Conservation (phyloP, 2,113 vertebrate genomes). For the Daphoenositta chrysoptera region DNA sequence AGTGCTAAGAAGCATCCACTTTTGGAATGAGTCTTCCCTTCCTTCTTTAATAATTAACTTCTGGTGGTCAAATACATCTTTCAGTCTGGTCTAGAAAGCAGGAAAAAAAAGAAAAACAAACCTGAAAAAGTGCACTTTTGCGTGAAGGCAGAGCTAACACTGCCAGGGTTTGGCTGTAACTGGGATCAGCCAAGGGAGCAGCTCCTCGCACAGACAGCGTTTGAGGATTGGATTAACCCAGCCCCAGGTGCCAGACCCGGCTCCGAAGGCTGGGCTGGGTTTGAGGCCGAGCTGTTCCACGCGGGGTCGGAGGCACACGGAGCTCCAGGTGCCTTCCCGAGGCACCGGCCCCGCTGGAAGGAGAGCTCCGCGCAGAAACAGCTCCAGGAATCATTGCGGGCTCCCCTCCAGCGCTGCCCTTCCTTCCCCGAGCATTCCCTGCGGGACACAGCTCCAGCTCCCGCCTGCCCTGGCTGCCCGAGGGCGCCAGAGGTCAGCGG, state of each 20-base stretch:
- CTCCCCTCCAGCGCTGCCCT: neutral
- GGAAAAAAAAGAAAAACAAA: no score
- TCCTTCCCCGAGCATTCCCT: neutral
- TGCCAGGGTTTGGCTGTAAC: neutral
- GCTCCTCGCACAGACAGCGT: accelerated
- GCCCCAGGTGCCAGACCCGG: neutral
- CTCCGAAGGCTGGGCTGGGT: no score
- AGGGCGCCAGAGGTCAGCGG: neutral
- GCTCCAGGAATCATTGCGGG: neutral
- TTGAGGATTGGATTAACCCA: neutral
- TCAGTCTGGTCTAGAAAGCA: neutral
- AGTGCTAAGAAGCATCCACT: neutral
- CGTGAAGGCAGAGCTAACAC: neutral
- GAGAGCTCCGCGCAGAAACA: neutral
- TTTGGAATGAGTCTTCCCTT: neutral
- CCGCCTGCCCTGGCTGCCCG: neutral
- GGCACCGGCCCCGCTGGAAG: accelerated
- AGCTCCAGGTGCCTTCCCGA: accelerated
- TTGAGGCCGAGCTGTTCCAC: no score
- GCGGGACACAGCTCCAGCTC: neutral
- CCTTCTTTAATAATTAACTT: neutral
- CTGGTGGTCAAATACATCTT: neutral
- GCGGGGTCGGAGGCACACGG: no score
- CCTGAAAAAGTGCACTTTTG: neutral
- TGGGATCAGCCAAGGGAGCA: neutral